phyloP scores from a whole-genome alignment of 2,797 vertebrate species.

The Poecile montanus region DNA sequence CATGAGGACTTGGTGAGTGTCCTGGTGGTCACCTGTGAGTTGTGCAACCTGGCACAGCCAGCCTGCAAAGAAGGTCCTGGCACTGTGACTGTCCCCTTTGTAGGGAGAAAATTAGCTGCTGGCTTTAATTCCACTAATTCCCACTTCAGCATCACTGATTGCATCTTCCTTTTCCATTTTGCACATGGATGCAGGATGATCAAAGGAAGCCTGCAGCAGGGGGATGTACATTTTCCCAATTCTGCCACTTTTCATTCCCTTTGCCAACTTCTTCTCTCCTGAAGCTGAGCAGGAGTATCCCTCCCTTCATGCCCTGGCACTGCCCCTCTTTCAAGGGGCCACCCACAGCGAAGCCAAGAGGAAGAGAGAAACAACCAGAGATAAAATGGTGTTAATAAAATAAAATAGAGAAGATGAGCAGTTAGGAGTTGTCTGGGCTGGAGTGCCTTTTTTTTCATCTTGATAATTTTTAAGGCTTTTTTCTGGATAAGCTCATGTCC shows the following conservation, averaged over 20 bases:
- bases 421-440: neutral
- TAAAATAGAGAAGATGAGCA: neutral
- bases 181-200: neutral
- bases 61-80: neutral
- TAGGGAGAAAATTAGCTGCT: neutral
- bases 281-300: neutral
- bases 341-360: neutral
- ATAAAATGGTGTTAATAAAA: neutral
- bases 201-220: neutral
- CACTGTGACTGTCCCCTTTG: neutral
- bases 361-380: neutral
- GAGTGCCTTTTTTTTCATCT: neutral
- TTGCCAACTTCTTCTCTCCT: neutral
- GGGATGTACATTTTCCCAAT: neutral
- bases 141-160: neutral
- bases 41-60: accelerated
- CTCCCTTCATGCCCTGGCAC: accelerated
- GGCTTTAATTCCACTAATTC: neutral
- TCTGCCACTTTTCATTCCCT: neutral
- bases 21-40: neutral
- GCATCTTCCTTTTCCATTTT: neutral
- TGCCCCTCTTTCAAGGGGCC: neutral
- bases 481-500: neutral
- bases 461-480: neutral
- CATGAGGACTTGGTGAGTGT: neutral